Percentiles rank a stretch among this genome's conserved stretches.
Evolutionary conservation across 1,140 invertebrate species (phyloP).

Genomic region (Melanaphis sacchari): DNA sequence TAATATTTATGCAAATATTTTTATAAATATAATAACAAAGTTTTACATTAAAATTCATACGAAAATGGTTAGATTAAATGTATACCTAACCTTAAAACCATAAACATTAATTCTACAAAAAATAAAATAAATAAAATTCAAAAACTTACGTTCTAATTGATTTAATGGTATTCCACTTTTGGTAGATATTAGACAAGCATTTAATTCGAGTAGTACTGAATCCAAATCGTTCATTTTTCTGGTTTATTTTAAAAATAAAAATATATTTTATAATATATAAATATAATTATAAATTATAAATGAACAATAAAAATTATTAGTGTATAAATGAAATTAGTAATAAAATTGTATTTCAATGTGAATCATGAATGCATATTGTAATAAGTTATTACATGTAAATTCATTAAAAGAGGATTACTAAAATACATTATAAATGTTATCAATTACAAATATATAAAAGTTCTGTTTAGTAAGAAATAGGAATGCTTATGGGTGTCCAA

Average conservation of each 20-base stretch:
- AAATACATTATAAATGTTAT: background rate
- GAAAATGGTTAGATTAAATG: too few relatives aligned
- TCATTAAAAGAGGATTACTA: background rate
- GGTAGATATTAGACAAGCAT: background rate
- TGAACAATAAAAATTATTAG: background rate
- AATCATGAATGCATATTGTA: too few relatives aligned
- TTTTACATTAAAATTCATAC: too few relatives aligned
- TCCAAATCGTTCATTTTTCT: background rate
- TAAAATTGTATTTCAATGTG: too few relatives aligned
- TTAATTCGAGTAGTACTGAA: background rate
- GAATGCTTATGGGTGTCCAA: background rate
- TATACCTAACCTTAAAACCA: background rate
- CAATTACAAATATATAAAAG: background rate
- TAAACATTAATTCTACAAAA: background rate
- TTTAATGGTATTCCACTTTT: background rate
- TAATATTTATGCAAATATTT: background rate
- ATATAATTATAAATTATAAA: background rate
- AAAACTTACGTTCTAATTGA: slow-evolving; percentile 29
- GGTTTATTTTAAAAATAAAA: background rate
- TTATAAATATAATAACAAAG: too few relatives aligned
- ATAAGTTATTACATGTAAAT: too few relatives aligned
- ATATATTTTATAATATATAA: background rate
- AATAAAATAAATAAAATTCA: background rate
- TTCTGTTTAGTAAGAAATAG: background rate
- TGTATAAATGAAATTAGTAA: background rate